Percentiles rank a stretch among this genome's conserved stretches.
Evolutionary conservation across 2,113 vertebrate genomes (phyloP).

Genomic region (Coptodon bakossiorum): DNA sequence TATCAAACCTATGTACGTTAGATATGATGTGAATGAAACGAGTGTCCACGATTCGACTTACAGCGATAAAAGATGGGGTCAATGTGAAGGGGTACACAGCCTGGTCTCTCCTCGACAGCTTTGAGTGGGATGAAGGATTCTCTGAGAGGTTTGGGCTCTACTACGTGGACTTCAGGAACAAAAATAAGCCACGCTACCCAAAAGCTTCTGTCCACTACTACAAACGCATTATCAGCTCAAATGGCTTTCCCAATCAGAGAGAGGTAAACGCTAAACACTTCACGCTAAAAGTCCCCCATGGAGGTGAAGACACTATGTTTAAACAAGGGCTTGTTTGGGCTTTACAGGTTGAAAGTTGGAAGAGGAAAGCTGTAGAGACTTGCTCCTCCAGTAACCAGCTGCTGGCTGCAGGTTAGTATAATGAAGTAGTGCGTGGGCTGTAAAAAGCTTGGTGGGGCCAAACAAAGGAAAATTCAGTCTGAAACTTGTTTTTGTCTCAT

Average conservation of each 20-base stretch:
- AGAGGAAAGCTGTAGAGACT: constrained; percentile 72
- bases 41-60: background rate
- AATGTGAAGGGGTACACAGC: constrained; percentile 84
- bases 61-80: constrained; percentile 85
- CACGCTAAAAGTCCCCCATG: background rate
- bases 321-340: background rate
- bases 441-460: constrained; percentile 34
- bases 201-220: constrained; percentile 86
- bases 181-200: constrained; percentile 80
- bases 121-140: constrained; percentile 89
- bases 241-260: constrained; percentile 82
- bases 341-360: constrained; percentile 80
- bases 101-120: constrained; percentile 89
- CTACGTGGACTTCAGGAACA: constrained; percentile 79
- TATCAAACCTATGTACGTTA: background rate
- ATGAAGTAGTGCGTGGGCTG: background rate
- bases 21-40: background rate
- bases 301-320: background rate
- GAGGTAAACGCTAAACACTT: constrained; percentile 66
- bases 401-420: constrained; percentile 75
- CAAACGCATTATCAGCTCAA: constrained; percentile 81
- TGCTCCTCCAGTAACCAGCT: constrained; percentile 81
- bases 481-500: background rate
- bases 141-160: constrained; percentile 85
- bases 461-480: constrained; percentile 56